A percentile compares a stretch with the other conserved stretches of the same genome.
Conservation (phyloP, 2,888 invertebrate species). For the Myopa tessellatipennis region DNA sequence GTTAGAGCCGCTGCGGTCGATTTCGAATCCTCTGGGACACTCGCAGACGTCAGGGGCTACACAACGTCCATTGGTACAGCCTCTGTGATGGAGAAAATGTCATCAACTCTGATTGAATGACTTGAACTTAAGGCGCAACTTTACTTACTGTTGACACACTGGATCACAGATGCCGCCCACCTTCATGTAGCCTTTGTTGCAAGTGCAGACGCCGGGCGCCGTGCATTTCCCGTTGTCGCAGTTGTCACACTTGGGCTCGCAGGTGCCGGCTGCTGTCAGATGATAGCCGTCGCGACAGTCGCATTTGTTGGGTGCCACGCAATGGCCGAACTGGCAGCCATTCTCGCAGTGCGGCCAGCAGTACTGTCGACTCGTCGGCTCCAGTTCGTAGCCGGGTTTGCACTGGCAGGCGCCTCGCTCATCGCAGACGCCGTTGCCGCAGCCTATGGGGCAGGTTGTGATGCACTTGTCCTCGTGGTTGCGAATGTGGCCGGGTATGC, state of each 20-base stretch:
- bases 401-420: constrained; percentile 61
- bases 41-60: constrained; percentile 65
- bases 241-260: constrained; percentile 66
- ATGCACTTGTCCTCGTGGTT: constrained; percentile 69
- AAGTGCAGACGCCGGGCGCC: constrained; percentile 73
- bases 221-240: constrained; percentile 72
- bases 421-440: constrained; percentile 70
- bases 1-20: constrained; percentile 62
- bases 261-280: constrained; percentile 55
- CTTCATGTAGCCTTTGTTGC: constrained; percentile 70
- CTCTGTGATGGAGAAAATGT: constrained; percentile 49
- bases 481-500: constrained; percentile 67
- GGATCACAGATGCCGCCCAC: constrained; percentile 66
- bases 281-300: constrained; percentile 58
- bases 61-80: constrained; percentile 67
- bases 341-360: constrained; percentile 61
- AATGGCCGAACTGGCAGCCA: constrained; percentile 59
- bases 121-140: constrained; percentile 1
- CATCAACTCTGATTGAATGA: not conserved
- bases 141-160: constrained; percentile 60
- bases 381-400: constrained; percentile 63
- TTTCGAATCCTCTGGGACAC: constrained; percentile 57
- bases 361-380: constrained; percentile 58
- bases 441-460: constrained; percentile 77
- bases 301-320: constrained; percentile 61